Percentiles rank a stretch among this genome's conserved stretches.
These are phyloP conservation scores for Galeopsomyia nigrocyanea DNA, from an alignment of 2,888 invertebrate genomes.

Conservation along the genomic window DNA sequence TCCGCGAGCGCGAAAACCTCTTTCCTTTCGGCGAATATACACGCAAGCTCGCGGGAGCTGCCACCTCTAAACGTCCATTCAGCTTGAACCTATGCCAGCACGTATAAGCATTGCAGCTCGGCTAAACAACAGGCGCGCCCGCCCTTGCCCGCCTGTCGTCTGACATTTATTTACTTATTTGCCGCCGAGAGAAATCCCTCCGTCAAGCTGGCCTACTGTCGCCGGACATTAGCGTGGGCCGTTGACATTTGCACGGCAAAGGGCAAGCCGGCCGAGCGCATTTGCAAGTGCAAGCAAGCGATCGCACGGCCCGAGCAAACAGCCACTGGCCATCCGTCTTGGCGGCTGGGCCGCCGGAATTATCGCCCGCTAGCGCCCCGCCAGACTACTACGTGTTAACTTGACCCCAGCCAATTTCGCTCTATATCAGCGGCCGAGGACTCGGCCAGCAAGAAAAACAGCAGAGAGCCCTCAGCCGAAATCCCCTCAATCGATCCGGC, in stretches of 20 bases:
- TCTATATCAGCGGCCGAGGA: too few relatives aligned
- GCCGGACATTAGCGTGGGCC: constrained; percentile 45
- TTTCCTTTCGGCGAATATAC: constrained; percentile 49
- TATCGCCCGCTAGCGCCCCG: constrained; percentile 12
- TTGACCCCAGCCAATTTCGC: too few relatives aligned
- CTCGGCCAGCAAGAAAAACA: too few relatives aligned
- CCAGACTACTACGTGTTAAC: too few relatives aligned
- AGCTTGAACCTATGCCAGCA: constrained; percentile 60
- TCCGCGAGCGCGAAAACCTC: constrained; percentile 55
- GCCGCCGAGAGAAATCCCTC: too few relatives aligned
- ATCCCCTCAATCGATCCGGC: too few relatives aligned
- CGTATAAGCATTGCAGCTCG: constrained; percentile 31
- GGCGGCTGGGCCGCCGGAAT: constrained; percentile 2
- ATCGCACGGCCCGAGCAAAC: constrained; percentile 56
- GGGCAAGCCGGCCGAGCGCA: constrained; percentile 54
- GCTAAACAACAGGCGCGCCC: too few relatives aligned
- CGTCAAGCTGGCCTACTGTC: too few relatives aligned
- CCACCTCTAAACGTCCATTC: constrained; percentile 53
- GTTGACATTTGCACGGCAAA: constrained; percentile 55
- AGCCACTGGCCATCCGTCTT: constrained; percentile 46
- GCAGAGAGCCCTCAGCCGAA: too few relatives aligned
- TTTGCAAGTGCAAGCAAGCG: constrained; percentile 62
- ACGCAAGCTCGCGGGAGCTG: constrained; percentile 30
- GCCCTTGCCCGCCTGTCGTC: too few relatives aligned
- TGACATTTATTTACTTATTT: too few relatives aligned